These are phyloP conservation scores for Pygoscelis adeliae DNA, from an alignment of 2,113 vertebrate species.

Conservation along the genomic window DNA sequence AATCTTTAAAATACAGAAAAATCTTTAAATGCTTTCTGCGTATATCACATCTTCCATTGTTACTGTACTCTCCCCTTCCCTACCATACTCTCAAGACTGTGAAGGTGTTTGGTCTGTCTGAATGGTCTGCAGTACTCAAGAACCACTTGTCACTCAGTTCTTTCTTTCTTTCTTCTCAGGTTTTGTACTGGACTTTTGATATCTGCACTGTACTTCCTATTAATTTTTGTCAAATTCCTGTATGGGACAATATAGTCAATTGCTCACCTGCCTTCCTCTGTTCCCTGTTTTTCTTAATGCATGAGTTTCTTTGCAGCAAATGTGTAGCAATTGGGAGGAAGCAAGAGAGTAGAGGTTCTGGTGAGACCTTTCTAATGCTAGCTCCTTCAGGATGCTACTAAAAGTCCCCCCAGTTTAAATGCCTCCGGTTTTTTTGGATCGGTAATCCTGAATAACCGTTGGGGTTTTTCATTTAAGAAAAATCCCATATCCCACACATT, in stretches of 20 bases:
- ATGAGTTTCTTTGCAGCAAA: neutral
- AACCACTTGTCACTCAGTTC: neutral
- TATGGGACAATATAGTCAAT: neutral
- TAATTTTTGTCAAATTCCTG: neutral
- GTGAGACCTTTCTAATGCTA: neutral
- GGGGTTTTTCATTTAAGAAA: neutral
- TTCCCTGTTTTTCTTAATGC: neutral
- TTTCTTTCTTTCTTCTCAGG: neutral
- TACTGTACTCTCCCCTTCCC: neutral
- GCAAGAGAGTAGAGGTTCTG: neutral
- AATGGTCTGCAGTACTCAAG: neutral
- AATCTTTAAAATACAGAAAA: neutral
- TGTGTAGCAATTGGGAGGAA: neutral
- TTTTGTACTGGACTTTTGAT: neutral
- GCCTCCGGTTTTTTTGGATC: neutral
- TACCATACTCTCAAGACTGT: neutral
- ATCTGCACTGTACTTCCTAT: neutral
- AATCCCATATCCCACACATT: neutral
- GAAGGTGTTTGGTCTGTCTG: neutral
- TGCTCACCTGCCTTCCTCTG: neutral
- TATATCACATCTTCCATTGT: neutral
- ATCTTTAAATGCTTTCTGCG: fast-evolving
- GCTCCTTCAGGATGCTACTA: neutral
- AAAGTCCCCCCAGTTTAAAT: neutral
- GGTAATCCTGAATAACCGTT: neutral